phyloP scores from a whole-genome alignment of 2,888 invertebrate species.

The Campopleginae sp. region DNA sequence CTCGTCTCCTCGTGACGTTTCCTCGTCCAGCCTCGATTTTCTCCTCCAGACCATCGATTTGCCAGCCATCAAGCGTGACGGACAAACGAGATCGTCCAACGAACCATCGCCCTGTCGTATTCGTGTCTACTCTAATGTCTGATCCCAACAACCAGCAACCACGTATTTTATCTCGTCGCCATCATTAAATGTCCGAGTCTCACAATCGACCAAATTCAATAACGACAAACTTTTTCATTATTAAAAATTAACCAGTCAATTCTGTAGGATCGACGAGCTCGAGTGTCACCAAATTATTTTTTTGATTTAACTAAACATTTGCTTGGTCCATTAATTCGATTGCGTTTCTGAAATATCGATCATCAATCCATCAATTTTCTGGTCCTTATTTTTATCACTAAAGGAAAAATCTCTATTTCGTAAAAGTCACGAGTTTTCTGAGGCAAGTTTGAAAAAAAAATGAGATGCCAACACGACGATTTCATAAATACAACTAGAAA shows the following conservation, averaged over 20 bases:
- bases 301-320: too few relatives aligned
- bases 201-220: not conserved
- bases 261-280: too few relatives aligned
- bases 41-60: slow-evolving; percentile 63
- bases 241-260: too few relatives aligned
- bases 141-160: not conserved
- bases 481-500: slow-evolving; percentile 6
- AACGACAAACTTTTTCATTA: not conserved
- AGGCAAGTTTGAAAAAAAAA: not conserved
- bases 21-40: slow-evolving; percentile 56
- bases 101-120: slow-evolving; percentile 12
- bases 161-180: slow-evolving; percentile 6
- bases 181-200: not conserved
- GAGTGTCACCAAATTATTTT: too few relatives aligned
- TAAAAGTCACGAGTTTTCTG: not conserved
- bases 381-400: not conserved
- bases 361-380: not conserved
- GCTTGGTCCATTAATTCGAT: too few relatives aligned
- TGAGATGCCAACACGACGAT: not conserved
- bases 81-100: slow-evolving; percentile 61
- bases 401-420: not conserved
- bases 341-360: not conserved
- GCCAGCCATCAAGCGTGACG: slow-evolving; percentile 61
- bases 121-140: slow-evolving; percentile 25
- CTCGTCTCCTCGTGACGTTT: slow-evolving; percentile 21